phyloP scores from a whole-genome alignment of 2,797 vertebrate genomes.

The Amniataba percoides region DNA sequence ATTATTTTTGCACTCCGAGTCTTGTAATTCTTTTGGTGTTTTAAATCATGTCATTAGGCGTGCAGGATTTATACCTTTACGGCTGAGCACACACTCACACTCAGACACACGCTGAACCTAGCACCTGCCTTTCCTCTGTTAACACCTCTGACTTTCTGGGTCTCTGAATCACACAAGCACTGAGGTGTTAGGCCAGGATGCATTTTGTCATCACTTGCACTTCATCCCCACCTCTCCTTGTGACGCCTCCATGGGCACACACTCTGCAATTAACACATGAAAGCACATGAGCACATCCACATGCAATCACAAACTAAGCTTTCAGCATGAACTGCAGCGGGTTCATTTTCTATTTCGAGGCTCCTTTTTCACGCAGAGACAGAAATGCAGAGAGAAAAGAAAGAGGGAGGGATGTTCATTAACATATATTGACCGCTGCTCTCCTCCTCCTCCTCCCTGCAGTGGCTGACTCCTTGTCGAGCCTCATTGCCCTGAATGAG shows the following conservation, averaged over 20 bases:
- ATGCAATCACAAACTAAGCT: not conserved
- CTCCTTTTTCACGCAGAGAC: slow-evolving; percentile 19
- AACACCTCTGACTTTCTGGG: slow-evolving; percentile 69
- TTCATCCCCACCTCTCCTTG: slow-evolving; percentile 46
- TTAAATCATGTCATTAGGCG: slow-evolving; percentile 25
- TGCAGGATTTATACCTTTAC: slow-evolving; percentile 53
- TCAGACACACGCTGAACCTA: slow-evolving; percentile 39
- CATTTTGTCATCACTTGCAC: slow-evolving; percentile 81
- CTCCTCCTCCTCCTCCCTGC: slow-evolving; percentile 27
- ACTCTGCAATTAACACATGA: slow-evolving; percentile 44
- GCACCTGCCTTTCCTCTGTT: slow-evolving; percentile 80
- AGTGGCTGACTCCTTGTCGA: slow-evolving; percentile 24
- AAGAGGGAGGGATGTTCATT: slow-evolving; percentile 29
- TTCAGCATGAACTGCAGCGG: not conserved
- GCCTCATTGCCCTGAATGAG: slow-evolving; percentile 61
- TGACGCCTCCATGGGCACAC: slow-evolving; percentile 9
- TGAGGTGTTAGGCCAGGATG: slow-evolving; percentile 83
- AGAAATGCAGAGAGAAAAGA: not conserved
- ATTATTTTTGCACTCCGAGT: slow-evolving; percentile 17
- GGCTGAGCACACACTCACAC: slow-evolving; percentile 37
- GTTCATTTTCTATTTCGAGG: slow-evolving; percentile 7
- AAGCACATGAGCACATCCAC: slow-evolving; percentile 22
- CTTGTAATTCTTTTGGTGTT: slow-evolving; percentile 19
- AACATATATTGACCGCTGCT: slow-evolving; percentile 44
- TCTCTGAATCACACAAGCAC: slow-evolving; percentile 75